Conservation (phyloP, 2,888 invertebrate species). For the Synanthedon formicaeformis region DNA sequence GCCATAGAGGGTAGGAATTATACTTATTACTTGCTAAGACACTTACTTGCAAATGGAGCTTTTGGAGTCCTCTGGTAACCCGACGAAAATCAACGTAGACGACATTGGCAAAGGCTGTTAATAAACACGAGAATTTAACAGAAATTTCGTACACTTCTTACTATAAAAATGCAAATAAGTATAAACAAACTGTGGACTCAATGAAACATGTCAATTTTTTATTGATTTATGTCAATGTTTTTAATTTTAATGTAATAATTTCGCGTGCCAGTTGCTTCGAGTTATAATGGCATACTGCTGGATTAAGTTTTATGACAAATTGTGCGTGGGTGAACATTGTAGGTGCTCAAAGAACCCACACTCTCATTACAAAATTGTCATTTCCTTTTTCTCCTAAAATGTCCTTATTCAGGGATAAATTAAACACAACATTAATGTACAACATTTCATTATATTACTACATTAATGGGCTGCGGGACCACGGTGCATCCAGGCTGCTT, state of each 20-base stretch:
- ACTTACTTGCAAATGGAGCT: constrained; percentile 73
- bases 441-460: too few species aligned
- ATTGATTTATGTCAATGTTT: constrained; percentile 19
- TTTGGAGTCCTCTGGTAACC: constrained; percentile 69
- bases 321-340: constrained; percentile 44
- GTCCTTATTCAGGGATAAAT: neutral
- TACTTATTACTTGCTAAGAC: neutral
- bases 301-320: constrained; percentile 37
- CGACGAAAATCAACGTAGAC: constrained; percentile 72
- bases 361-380: constrained; percentile 27
- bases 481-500: too few species aligned
- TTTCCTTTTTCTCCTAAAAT: constrained; percentile 20
- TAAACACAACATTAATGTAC: too few species aligned
- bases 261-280: constrained; percentile 34
- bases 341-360: constrained; percentile 37
- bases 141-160: constrained; percentile 15
- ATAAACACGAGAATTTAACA: constrained; percentile 21
- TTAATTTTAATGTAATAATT: constrained; percentile 4
- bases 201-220: constrained; percentile 5
- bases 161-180: neutral
- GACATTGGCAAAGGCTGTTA: constrained; percentile 59
- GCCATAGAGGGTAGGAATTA: too few species aligned
- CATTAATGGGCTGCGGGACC: too few species aligned
- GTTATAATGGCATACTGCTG: constrained; percentile 37
- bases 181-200: constrained; percentile 4